These are phyloP conservation scores for Callinectes sapidus DNA, from an alignment of 2,888 invertebrate genomes.

Conservation along the genomic window DNA sequence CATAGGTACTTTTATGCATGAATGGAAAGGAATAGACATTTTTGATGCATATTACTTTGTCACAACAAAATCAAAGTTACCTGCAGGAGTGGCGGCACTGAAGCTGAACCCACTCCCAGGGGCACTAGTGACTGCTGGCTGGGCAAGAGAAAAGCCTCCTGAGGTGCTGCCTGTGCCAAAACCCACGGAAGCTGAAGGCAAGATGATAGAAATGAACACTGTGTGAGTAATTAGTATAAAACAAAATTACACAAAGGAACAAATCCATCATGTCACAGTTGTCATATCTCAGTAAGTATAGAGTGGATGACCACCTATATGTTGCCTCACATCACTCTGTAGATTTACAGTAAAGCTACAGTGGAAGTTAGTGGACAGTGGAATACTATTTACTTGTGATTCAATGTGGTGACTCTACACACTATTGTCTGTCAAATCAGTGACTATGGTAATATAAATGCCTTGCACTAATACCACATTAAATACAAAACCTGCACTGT, in stretches of 20 bases:
- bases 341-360: too few relatives aligned
- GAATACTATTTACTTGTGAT: too few relatives aligned
- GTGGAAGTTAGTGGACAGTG: too few relatives aligned
- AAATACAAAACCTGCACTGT: background rate
- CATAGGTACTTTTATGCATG: too few relatives aligned
- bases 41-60: background rate
- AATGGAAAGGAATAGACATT: background rate
- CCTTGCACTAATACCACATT: too few relatives aligned
- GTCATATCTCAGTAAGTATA: background rate
- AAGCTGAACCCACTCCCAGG: constrained; percentile 26
- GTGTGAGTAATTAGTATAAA: background rate
- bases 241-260: background rate
- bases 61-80: background rate
- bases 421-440: too few relatives aligned
- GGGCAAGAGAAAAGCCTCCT: constrained; percentile 29
- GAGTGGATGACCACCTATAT: too few relatives aligned
- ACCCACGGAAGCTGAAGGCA: background rate
- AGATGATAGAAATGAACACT: background rate
- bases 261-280: background rate
- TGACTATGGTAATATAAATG: too few relatives aligned
- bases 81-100: background rate
- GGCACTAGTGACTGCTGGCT: constrained; percentile 21
- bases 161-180: constrained; percentile 1
- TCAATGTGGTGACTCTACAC: too few relatives aligned
- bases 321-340: too few relatives aligned